phyloP scores from a whole-genome alignment of 1,140 invertebrate genomes.

The Magallana gigas region DNA sequence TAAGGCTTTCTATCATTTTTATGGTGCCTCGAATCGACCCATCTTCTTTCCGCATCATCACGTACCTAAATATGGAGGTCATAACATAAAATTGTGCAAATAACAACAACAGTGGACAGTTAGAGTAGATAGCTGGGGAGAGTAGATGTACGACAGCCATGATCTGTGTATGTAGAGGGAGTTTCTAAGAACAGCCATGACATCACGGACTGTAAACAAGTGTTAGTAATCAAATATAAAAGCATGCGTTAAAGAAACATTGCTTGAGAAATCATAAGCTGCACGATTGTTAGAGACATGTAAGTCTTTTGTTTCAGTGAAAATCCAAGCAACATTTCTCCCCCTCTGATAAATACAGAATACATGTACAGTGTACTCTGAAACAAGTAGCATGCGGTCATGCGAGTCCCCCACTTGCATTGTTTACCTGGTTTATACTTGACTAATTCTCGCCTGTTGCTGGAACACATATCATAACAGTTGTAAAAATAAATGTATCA shows the following conservation, averaged over 20 bases:
- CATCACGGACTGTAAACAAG: not conserved
- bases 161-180: not conserved
- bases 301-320: not conserved
- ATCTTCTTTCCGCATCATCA: conserved; percentile 89
- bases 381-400: conserved; percentile 5
- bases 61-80: conserved; percentile 83
- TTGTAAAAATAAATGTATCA: not conserved
- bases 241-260: conserved; percentile 14
- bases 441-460: conserved; percentile 2
- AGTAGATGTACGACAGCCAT: not conserved
- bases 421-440: conserved; percentile 38
- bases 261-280: conserved; percentile 6
- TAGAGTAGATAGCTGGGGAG: not conserved
- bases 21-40: conserved; percentile 86
- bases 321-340: conserved; percentile 22
- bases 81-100: conserved; percentile 51
- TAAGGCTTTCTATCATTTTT: conserved; percentile 85
- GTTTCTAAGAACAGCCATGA: not conserved
- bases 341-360: not conserved
- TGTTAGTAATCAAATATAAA: conserved; percentile 32
- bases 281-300: not conserved
- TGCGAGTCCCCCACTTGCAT: not conserved
- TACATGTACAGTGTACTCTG: not conserved
- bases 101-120: conserved; percentile 1
- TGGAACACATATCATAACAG: conserved; percentile 26